These are phyloP conservation scores for Petaurus breviceps DNA, from an alignment of 2,113 vertebrate species.

Conservation along the genomic window DNA sequence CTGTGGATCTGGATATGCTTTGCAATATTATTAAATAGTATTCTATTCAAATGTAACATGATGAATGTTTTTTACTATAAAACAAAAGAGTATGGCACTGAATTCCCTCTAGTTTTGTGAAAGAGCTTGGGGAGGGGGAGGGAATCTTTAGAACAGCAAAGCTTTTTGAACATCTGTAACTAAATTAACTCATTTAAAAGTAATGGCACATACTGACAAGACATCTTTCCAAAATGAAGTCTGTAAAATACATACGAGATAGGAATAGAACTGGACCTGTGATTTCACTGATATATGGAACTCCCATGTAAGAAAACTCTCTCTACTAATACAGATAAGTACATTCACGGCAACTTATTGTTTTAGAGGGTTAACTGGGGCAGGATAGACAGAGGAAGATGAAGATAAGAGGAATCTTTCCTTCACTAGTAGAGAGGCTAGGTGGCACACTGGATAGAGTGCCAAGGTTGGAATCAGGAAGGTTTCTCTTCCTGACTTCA, in stretches of 20 bases:
- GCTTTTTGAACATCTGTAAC: neutral
- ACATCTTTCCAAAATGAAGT: neutral
- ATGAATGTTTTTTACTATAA: neutral
- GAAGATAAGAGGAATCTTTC: neutral
- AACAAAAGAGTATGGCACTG: neutral
- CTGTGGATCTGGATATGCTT: neutral
- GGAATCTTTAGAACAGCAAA: neutral
- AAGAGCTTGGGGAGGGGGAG: accelerated
- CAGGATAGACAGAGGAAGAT: neutral
- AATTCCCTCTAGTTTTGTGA: neutral
- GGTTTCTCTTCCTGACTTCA: too few relatives aligned
- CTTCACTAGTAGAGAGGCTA: neutral
- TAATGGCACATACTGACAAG: neutral
- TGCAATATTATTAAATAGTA: neutral
- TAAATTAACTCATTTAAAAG: neutral
- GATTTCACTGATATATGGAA: neutral
- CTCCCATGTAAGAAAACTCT: neutral
- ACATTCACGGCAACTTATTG: neutral
- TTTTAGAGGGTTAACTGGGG: neutral
- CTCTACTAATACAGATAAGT: neutral
- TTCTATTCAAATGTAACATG: neutral
- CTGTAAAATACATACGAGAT: neutral
- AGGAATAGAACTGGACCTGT: neutral
- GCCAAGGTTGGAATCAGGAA: too few relatives aligned
- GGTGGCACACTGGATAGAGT: too few relatives aligned